Base-by-base conservation (phyloP, 2,888 invertebrate species). In the Nymphalis urticae region DNA sequence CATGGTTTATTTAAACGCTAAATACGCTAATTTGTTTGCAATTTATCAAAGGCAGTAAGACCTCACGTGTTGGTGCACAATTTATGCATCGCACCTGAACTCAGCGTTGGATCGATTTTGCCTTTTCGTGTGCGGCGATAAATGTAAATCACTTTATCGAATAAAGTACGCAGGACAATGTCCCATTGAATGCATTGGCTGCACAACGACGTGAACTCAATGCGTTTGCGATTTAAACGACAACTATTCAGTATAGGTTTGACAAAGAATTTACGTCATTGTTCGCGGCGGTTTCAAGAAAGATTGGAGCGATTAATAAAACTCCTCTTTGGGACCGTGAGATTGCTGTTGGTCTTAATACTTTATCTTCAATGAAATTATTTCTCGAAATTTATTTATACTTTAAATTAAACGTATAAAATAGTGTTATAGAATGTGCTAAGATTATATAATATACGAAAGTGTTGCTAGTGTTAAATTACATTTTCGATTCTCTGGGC, bases 141-240 rank as follows among this genome's bases (percentile, higher is more conserved):
- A 32, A 62, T 62, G 54, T 66, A 53, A 53, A 53, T 53, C 53
- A 53, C 53, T 53, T 66, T 59, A 53, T 48, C 32, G 66, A 66
- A 66, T 61, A 48, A 53, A 60, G 60, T 64, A 17, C 60, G 65
- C 60, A 16, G 65, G 51, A 66, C 65, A 66, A 66, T 66, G 48
- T 66, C 47, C 61, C 61, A 54, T 61, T 66, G 61, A 54, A 48
- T 53, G 66, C 53, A 53, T 53, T 21, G 66, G 53, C 50, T 21
- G 60, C 66, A 60, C 53, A 61, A 66, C 66, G 53, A 61, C 60
- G 60, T 66, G 53, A 53, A 54, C 61, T 54, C 66, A 21, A 59
- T 42, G 65, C 61, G 53, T 66, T 66, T 66, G 66, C 53, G 21
- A 54, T 60, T 47, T 24, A 66, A 66, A 54, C 59, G 66, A 24